Conservation (phyloP, 2,113 vertebrate genomes). For the Cavia aperea region DNA sequence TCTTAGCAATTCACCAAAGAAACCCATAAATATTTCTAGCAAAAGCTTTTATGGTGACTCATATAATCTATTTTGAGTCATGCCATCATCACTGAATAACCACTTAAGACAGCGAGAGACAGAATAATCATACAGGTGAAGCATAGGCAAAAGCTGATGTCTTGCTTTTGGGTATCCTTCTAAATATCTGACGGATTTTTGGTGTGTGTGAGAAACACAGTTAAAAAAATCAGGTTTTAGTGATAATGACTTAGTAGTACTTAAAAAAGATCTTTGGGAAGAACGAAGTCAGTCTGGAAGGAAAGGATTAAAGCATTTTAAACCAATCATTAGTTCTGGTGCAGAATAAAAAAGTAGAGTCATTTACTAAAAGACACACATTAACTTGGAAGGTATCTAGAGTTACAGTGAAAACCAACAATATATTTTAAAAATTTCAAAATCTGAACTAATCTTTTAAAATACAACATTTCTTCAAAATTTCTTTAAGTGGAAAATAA, state of each 20-base stretch:
- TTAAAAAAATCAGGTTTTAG: background rate
- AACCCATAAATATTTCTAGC: background rate
- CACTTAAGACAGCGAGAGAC: background rate
- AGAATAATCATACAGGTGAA: background rate
- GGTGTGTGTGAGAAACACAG: background rate
- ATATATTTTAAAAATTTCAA: background rate
- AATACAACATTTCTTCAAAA: slow-evolving; percentile 5
- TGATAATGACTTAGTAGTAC: background rate
- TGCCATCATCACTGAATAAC: background rate
- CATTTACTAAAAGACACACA: background rate
- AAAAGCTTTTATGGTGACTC: background rate
- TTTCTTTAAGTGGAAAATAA: background rate
- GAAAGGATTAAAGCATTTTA: background rate
- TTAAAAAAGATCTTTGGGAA: background rate
- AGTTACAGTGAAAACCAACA: background rate
- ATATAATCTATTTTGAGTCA: background rate
- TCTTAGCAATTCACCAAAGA: background rate
- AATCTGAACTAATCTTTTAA: background rate
- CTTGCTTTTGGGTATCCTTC: background rate
- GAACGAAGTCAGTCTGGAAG: background rate
- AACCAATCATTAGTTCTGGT: background rate
- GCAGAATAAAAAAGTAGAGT: background rate
- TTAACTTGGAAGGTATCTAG: background rate
- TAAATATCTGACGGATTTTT: background rate
- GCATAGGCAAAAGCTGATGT: background rate